These are phyloP conservation scores for Poecilia velifera DNA, from an alignment of 2,797 vertebrate species.

Conservation along the genomic window DNA sequence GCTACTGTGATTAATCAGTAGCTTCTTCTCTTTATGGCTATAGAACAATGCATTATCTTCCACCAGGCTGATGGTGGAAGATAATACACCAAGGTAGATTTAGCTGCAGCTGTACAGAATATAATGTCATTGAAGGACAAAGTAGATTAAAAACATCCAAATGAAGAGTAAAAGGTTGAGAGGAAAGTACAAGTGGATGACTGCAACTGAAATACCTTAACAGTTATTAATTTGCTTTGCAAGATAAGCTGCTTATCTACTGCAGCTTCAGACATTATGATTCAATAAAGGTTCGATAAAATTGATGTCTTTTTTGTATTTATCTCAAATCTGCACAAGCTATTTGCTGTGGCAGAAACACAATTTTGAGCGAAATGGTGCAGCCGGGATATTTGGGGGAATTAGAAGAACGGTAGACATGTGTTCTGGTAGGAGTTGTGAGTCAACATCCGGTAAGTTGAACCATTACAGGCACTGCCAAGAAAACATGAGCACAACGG, in stretches of 20 bases:
- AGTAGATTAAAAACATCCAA: not conserved
- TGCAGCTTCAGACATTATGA: not conserved
- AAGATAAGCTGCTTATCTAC: not conserved
- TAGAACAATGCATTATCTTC: not conserved
- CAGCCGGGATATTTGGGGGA: not conserved
- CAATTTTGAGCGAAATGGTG: not conserved
- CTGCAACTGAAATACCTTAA: not conserved
- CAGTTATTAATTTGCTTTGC: not conserved
- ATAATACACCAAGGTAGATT: not conserved
- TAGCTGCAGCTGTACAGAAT: not conserved
- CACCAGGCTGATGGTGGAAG: not conserved
- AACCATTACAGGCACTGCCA: not conserved
- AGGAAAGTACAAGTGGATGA: not conserved
- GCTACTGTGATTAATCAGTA: not conserved
- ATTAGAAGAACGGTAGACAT: not conserved
- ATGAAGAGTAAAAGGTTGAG: not conserved
- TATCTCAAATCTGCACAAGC: not conserved
- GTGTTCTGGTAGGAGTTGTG: not conserved
- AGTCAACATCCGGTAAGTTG: slow-evolving; percentile 2
- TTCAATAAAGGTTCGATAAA: not conserved
- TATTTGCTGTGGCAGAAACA: not conserved
- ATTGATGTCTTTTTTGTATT: not conserved
- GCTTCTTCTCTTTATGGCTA: not conserved
- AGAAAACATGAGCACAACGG: not conserved
- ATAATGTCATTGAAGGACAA: not conserved